These are phyloP conservation scores for Eupithecia centaureata DNA, from an alignment of 2,888 invertebrate species.

Conservation along the genomic window DNA sequence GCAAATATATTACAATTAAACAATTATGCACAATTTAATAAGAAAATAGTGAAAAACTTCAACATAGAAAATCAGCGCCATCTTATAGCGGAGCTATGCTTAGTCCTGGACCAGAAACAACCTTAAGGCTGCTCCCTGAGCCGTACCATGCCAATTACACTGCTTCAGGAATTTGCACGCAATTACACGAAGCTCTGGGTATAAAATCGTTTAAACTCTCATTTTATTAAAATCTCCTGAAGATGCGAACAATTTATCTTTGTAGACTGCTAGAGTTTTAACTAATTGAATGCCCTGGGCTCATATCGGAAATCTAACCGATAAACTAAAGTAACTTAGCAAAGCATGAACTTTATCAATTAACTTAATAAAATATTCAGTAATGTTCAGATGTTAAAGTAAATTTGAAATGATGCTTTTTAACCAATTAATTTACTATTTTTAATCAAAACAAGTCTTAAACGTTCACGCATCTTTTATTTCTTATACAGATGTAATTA, in stretches of 20 bases:
- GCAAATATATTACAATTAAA: too few species aligned
- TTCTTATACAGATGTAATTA: too few species aligned
- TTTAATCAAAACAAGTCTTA: too few species aligned
- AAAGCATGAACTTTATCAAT: background rate
- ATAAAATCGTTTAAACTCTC: constrained; percentile 32
- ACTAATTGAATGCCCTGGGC: constrained; percentile 11
- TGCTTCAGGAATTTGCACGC: constrained; percentile 30
- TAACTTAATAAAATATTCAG: background rate
- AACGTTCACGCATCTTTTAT: too few species aligned
- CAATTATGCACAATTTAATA: too few species aligned
- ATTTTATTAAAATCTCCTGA: constrained; percentile 31
- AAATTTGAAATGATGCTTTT: background rate
- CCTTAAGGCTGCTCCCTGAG: constrained; percentile 28
- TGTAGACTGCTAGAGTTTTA: constrained; percentile 1
- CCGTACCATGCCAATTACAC: constrained; percentile 37
- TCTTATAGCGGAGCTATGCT: too few species aligned
- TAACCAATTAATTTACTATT: background rate
- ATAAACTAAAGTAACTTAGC: background rate
- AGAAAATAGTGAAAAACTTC: too few species aligned
- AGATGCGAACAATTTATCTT: constrained; percentile 12
- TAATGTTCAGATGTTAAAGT: background rate
- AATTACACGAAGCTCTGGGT: constrained; percentile 31
- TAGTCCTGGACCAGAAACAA: too few species aligned
- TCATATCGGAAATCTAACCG: background rate
- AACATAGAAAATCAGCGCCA: too few species aligned